Conservation (phyloP, 2,888 invertebrate species). For the Orgyia antiqua region DNA sequence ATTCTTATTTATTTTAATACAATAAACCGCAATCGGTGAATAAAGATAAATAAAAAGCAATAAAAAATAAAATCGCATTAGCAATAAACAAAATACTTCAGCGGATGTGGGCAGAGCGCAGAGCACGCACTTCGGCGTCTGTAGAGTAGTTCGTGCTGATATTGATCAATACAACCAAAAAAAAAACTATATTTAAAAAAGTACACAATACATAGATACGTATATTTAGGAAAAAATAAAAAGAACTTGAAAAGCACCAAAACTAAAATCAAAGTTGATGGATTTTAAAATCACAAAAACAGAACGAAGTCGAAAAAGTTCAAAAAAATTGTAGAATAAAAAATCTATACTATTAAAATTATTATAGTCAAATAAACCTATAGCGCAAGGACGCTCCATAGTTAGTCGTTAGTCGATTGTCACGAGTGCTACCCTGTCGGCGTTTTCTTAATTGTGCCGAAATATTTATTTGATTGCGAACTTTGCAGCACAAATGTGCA, state of each 20-base stretch:
- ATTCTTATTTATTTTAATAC: constrained; percentile 79
- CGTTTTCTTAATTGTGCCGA: constrained; percentile 79
- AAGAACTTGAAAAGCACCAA: too few species aligned
- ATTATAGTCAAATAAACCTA: constrained; percentile 27
- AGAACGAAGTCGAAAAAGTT: too few species aligned
- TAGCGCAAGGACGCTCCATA: constrained; percentile 41
- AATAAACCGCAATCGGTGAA: constrained; percentile 79
- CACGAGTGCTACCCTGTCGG: constrained; percentile 75
- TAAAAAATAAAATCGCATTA: constrained; percentile 79
- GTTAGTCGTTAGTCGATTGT: constrained; percentile 52
- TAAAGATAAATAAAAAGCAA: constrained; percentile 78
- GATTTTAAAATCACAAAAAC: too few species aligned
- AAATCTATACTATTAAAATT: too few species aligned
- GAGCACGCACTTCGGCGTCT: constrained; percentile 51
- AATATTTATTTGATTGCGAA: constrained; percentile 78
- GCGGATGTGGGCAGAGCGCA: constrained; percentile 74
- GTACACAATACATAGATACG: background rate
- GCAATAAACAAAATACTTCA: constrained; percentile 79
- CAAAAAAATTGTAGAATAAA: too few species aligned
- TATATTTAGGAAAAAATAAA: background rate
- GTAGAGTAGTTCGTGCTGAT: constrained; percentile 39
- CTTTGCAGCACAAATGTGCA: constrained; percentile 67
- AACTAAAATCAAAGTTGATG: too few species aligned
- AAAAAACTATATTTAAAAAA: too few species aligned
- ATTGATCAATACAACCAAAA: constrained; percentile 5